phyloP scores from a whole-genome alignment of 1,140 invertebrate species.

The Trachymyrmex septentrionalis region DNA sequence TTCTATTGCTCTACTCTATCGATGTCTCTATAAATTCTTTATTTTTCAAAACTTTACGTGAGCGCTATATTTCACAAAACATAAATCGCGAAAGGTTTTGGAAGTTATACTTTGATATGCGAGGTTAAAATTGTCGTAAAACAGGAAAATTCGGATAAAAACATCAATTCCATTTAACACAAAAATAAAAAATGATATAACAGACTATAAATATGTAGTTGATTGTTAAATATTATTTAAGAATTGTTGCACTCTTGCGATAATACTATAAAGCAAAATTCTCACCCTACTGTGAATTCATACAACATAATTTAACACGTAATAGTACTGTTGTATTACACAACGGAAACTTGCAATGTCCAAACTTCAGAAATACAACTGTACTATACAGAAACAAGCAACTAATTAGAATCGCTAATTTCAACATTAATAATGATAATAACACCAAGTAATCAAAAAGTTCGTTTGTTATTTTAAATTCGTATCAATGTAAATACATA shows the following conservation, averaged over 20 bases:
- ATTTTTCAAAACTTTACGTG: slow-evolving; percentile 19
- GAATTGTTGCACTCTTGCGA: not conserved
- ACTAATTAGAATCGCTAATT: slow-evolving; percentile 44
- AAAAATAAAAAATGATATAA: not conserved
- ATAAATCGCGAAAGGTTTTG: slow-evolving; percentile 35
- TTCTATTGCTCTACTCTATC: slow-evolving; percentile 30
- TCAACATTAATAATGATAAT: slow-evolving; percentile 2
- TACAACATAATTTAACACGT: slow-evolving; percentile 7
- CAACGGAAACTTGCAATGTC: slow-evolving; percentile 28
- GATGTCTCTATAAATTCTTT: slow-evolving; percentile 51
- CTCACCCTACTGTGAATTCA: slow-evolving; percentile 16
- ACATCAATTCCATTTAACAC: slow-evolving; percentile 31
- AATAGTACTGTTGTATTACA: slow-evolving; percentile 36
- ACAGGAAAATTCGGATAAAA: not conserved
- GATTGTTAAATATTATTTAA: slow-evolving; percentile 15
- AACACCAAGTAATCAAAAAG: not conserved
- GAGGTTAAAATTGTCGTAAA: slow-evolving; percentile 16
- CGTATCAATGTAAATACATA: not conserved
- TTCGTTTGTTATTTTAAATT: not conserved
- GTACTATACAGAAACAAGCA: slow-evolving; percentile 6
- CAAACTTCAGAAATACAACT: slow-evolving; percentile 24
- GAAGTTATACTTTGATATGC: slow-evolving; percentile 35
- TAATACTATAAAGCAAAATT: slow-evolving; percentile 7
- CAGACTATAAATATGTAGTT: not conserved
- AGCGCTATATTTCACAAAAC: slow-evolving; percentile 25